Evolutionary conservation across 2,888 invertebrate species (phyloP), one percentile per base, ranked within the genome.

Genomic region (Diarsia mendica): DNA sequence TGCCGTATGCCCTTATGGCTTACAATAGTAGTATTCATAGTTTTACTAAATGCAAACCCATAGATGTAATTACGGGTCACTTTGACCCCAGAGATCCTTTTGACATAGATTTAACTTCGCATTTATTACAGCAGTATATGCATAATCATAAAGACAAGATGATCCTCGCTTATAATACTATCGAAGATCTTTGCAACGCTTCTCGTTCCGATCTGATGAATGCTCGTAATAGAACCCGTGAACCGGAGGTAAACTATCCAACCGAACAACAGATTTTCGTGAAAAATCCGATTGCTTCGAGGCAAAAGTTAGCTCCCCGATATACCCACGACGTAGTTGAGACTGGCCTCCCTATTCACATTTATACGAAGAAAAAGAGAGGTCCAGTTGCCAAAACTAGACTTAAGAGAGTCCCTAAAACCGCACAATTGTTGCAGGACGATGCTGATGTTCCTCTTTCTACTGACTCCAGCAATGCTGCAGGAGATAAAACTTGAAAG

Each of bases 11-110:
- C 9, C 1, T 74, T 48, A 18, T 74, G 9, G 70, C 70, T 3
- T 69, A 74, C 15, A 74, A 68, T 3, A 71, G 71, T 20, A 46
- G 53, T 15, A 70, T 70, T 48, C 69, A 70, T 3, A 70, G 61
- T 18, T 70, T 67, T 10, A 73, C 67, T 0, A 73, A 68, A 39
- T 74, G 74, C 48, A 51, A 63, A 18, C 69, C 74, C 28, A 11
- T 74, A 1, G 74, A 74, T n/a, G 55, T 55, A 20, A 39, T 72
- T 49, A 72, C 48, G 9, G 72, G 72, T 11, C 66, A 72, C 44
- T 51, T 60, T 46, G 67, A 58, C 18, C 67, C 67, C 15, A 15
- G 67, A 18, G 66, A 33, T 13, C 49, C 49, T 18, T 0, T 33
- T 6, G 51, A 67, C 33, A 39, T 67, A 5, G 51, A 67, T 11